A percentile compares a stretch with the other conserved stretches of the same genome.
phyloP scores from a whole-genome alignment of 2,797 vertebrate species.

The Clamator glandarius region DNA sequence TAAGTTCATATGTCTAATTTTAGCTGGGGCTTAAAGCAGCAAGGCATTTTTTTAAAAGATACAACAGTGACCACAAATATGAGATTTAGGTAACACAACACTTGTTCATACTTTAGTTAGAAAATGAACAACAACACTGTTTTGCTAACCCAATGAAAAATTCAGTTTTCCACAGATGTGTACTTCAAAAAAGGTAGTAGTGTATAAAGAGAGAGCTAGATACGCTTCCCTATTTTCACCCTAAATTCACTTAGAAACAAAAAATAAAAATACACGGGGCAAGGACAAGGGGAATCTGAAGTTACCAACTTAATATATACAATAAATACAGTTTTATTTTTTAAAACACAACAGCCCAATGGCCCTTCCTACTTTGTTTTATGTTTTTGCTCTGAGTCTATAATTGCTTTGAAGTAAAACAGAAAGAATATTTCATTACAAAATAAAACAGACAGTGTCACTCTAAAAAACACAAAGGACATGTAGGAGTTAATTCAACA shows the following conservation, averaged over 20 bases:
- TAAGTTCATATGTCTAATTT: neutral
- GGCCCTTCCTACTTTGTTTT: neutral
- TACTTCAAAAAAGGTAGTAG: neutral
- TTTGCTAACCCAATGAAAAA: neutral
- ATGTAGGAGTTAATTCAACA: neutral
- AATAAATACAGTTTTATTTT: neutral
- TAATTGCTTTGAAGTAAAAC: neutral
- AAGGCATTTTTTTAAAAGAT: neutral
- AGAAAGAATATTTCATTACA: neutral
- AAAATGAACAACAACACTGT: neutral
- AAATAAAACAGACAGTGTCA: neutral
- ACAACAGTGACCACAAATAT: neutral
- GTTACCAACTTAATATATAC: neutral
- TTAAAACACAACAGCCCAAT: neutral
- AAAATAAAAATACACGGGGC: accelerated
- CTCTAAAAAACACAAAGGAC: neutral
- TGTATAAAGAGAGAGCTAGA: neutral
- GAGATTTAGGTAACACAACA: neutral
- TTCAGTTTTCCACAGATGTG: neutral
- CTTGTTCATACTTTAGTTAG: neutral
- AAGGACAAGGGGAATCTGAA: neutral
- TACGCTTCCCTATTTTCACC: neutral
- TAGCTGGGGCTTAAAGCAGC: neutral
- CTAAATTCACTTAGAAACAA: neutral
- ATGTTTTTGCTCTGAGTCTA: neutral